A percentile compares a stretch with the other conserved stretches of the same genome.
These are phyloP conservation scores for Erynnis tages DNA, from an alignment of 2,888 invertebrate species.

Conservation along the genomic window DNA sequence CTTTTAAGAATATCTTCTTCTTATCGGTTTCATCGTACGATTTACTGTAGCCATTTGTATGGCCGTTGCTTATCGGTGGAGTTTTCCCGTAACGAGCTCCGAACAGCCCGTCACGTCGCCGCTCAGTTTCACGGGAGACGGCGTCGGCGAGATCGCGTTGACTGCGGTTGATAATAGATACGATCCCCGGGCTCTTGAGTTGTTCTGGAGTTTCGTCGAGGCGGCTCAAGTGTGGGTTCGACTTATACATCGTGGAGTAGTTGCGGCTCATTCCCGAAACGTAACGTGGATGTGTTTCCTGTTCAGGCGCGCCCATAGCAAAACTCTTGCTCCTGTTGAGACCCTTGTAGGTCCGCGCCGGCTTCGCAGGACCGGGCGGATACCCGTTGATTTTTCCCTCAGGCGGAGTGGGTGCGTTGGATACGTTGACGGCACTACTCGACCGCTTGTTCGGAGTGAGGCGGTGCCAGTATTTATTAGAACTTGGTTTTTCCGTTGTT, in stretches of 20 bases:
- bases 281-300: conserved; percentile 73
- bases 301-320: conserved; percentile 87
- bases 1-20: conserved; percentile 85
- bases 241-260: conserved; percentile 85
- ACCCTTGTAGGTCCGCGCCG: conserved; percentile 89
- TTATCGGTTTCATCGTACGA: conserved; percentile 79
- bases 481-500: conserved; percentile 63
- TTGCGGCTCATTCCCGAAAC: conserved; percentile 72
- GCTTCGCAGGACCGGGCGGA: conserved; percentile 86
- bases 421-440: conserved; percentile 85
- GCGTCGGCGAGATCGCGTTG: conserved; percentile 88
- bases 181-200: conserved; percentile 92
- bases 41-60: conserved; percentile 70
- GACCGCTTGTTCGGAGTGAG: conserved; percentile 80
- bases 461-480: conserved; percentile 72
- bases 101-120: conserved; percentile 76
- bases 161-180: conserved; percentile 92
- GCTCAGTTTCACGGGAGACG: conserved; percentile 75
- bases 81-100: conserved; percentile 82
- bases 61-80: conserved; percentile 72
- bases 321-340: conserved; percentile 92
- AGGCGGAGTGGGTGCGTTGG: conserved; percentile 60
- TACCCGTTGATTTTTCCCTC: conserved; percentile 72
- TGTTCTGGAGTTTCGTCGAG: conserved; percentile 86
- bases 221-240: conserved; percentile 88